Evolutionary conservation across 35 echinoderm and acorn worm genomes (phyloP), one percentile per base, ranked within the genome.

Genomic region (Acanthaster planci): DNA sequence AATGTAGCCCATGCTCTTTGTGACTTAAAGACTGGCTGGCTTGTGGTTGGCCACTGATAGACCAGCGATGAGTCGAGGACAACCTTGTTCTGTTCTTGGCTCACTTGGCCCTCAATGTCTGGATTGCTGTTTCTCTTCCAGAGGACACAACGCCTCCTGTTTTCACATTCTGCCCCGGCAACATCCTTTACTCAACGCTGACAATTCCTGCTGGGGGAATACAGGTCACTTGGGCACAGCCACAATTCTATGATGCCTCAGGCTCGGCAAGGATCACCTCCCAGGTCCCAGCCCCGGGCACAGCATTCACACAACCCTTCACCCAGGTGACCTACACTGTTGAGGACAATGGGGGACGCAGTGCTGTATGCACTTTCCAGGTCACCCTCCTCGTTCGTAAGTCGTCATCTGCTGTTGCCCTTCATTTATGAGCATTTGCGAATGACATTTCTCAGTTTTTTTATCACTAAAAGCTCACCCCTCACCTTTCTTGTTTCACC

Each of bases 261-360:
- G 0, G 8, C 23, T 31, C 29, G 30, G 29, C 64, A 29, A 31
- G 21, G 14, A 35, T 72, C 64, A 6, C 29, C 2, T 0, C 1
- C 34, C 64, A 26, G 64, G 30, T 26, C 34, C 64, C 64, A 30
- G 26, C 64, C 2, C 2, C 30, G 26, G 64, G 64, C 34, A 72
- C 64, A 10, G 21, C 14, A 10, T 72, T 72, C 29, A 72, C 64
- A 72, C 14, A 26, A 14, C 23, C 64, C 14, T 15, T 26, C 23
- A 72, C 64, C 22, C 64, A 36, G 64, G 29, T 72, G 14, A 7
- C 64, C 64, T 72, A 72, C 64, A 72, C 29, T 26, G 64, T 72
- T 21, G 2, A 6, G 5, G 64, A 72, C 29, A 9, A 1, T 26
- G 29, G 7, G 15, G 64, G 64, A 72, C 64, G 26, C 29, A 5